A percentile compares a stretch with the other conserved stretches of the same genome.
phyloP scores from a whole-genome alignment of 2,797 vertebrate genomes.

The Halcyon smyrnensis region DNA sequence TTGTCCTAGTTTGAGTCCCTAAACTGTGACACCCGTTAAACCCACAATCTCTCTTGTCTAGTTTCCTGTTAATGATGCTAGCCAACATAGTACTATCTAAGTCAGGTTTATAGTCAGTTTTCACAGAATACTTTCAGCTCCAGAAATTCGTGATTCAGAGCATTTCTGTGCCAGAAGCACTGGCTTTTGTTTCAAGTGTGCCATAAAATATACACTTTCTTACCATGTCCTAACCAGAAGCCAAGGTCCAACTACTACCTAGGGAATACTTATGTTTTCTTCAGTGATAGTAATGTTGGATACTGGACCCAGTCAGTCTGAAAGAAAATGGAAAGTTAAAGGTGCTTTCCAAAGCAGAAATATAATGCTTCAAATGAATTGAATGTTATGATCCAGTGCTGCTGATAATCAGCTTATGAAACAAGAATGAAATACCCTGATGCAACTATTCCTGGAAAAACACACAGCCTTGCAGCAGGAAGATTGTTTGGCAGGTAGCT shows the following conservation, averaged over 20 bases:
- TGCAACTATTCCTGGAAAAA: slow-evolving; percentile 26
- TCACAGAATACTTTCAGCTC: background rate
- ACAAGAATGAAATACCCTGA: slow-evolving; percentile 30
- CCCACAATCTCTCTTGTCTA: background rate
- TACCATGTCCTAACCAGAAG: background rate
- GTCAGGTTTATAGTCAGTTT: background rate
- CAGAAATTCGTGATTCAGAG: background rate
- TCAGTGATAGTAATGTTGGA: background rate
- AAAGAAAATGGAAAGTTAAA: background rate
- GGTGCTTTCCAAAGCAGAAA: background rate
- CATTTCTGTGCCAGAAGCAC: background rate
- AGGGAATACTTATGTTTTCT: background rate
- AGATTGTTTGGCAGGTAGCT: slow-evolving; percentile 56
- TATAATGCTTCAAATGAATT: background rate
- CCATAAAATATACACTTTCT: background rate
- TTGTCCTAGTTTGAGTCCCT: no score
- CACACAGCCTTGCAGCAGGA: slow-evolving; percentile 31
- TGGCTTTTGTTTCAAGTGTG: background rate
- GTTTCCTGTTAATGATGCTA: background rate
- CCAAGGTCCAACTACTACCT: background rate
- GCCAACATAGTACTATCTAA: background rate
- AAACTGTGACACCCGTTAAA: background rate
- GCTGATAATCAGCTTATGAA: slow-evolving; percentile 50
- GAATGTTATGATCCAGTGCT: slow-evolving; percentile 20
- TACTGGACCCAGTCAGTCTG: background rate